Base-by-base conservation (phyloP, 2,797 vertebrate genomes). In the Borostomias antarcticus region DNA sequence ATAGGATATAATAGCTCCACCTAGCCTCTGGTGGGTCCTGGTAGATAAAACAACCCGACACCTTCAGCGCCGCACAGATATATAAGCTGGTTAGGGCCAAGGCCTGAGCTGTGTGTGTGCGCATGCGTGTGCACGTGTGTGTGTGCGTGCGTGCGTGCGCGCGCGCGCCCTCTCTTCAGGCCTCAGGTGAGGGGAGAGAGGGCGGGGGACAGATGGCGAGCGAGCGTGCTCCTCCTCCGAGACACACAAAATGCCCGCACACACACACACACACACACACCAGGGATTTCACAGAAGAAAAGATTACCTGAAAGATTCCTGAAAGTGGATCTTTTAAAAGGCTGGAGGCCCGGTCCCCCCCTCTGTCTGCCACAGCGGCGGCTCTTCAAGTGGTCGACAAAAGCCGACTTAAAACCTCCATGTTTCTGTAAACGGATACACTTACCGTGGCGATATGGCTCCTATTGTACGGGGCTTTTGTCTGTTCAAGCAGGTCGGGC, bases 271-370 rank as follows among this genome's bases (percentile, higher is more conserved):
- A 77, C 73, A 74, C 25, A 19, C 72, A 73, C 86, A 76, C 66
- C 50, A 15, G 87, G 84, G 87, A 82, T 76, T 78, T 77, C 64
- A 84, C 77, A 52, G 80, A 74, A 90, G 85, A 91, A 92, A 92
- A 91, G 91, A 90, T 90, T 90, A 81, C 78, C 81, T 85, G 89
- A 91, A 91, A 90, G 89, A 91, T 91, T 92, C 82, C 84, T 92
- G 92, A 93, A 94, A 94, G 91, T 85, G 82, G 89, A 94, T 92
- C 89, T 91, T 84, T 93, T 92, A 91, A 93, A 92, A 93, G 91
- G 88, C 77, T 53, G 81, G 82, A 85, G 82, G 84, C 74, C 50
- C 68, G 61, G 80, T 72, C 67, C 66, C 67, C 66, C 15, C 4
- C 40, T 45, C 40, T 45, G 2, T 45, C 40, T 15, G 40, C 40